Conservation (phyloP, 2,888 invertebrate species). For the Limnephilus marmoratus region DNA sequence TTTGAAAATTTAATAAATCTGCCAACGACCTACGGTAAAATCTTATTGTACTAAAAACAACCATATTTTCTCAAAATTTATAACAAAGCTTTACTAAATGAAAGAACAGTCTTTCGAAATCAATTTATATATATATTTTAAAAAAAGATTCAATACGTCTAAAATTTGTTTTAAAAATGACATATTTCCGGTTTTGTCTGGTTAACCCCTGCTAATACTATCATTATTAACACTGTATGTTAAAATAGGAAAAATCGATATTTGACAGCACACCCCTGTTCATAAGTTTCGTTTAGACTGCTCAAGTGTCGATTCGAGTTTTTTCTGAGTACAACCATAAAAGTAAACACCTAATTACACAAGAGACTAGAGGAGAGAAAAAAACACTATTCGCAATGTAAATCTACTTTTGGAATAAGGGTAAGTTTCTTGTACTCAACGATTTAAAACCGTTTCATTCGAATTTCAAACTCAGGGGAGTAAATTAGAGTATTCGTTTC, state of each 20-base stretch:
- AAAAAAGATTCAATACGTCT: too few species aligned
- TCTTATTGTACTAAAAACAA: too few species aligned
- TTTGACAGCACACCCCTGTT: background rate
- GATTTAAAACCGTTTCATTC: background rate
- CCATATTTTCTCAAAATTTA: too few species aligned
- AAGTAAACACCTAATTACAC: background rate
- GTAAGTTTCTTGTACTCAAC: background rate
- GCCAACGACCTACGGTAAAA: too few species aligned
- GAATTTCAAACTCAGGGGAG: background rate
- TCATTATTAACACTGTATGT: background rate
- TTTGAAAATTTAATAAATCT: too few species aligned
- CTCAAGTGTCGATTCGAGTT: slow-evolving; percentile 18
- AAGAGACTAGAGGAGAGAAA: background rate
- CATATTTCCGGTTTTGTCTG: too few species aligned
- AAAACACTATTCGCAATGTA: background rate
- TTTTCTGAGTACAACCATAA: background rate
- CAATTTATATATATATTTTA: too few species aligned
- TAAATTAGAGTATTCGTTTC: background rate
- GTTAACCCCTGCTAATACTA: too few species aligned
- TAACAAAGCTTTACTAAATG: too few species aligned
- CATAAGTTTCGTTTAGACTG: slow-evolving; percentile 43
- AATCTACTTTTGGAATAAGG: background rate
- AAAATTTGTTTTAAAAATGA: too few species aligned
- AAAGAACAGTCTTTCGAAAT: too few species aligned
- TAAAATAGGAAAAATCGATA: background rate